phyloP scores from a whole-genome alignment of 2,888 invertebrate species.

The Polymixis lichenea region DNA sequence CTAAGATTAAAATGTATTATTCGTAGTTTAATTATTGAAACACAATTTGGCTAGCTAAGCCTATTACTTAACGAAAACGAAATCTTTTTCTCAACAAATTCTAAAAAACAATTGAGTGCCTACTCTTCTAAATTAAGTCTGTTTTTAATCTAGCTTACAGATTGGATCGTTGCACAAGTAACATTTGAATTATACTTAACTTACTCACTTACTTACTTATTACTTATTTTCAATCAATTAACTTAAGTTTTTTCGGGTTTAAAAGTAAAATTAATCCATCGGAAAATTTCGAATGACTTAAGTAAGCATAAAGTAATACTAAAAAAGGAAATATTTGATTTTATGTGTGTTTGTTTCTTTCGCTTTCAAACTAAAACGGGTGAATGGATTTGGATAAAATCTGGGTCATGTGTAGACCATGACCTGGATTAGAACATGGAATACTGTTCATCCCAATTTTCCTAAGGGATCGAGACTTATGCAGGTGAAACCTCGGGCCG shows the following conservation, averaged over 20 bases:
- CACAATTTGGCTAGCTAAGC: conserved; percentile 27
- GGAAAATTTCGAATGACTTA: not conserved
- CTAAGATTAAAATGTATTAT: conserved; percentile 12
- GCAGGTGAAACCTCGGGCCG: too few relatives aligned
- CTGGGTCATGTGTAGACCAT: too few relatives aligned
- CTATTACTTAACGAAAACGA: conserved; percentile 44
- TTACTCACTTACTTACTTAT: too few relatives aligned
- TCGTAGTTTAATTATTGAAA: conserved; percentile 35
- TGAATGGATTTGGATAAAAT: too few relatives aligned
- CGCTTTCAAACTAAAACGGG: too few relatives aligned
- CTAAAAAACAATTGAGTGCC: not conserved
- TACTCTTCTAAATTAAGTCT: not conserved
- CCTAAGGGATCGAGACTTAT: too few relatives aligned
- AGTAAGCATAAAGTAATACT: too few relatives aligned
- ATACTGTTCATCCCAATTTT: too few relatives aligned
- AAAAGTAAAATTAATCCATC: not conserved
- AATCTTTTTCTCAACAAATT: conserved; percentile 21
- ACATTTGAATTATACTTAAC: not conserved
- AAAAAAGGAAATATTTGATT: too few relatives aligned
- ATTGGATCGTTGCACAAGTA: not conserved
- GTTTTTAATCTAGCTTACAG: conserved; percentile 28
- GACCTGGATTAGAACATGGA: too few relatives aligned
- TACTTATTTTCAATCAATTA: not conserved
- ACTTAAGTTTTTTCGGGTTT: not conserved
- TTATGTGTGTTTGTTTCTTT: too few relatives aligned